These are phyloP conservation scores for Furcula furcula DNA, from an alignment of 2,888 invertebrate species.

Conservation along the genomic window DNA sequence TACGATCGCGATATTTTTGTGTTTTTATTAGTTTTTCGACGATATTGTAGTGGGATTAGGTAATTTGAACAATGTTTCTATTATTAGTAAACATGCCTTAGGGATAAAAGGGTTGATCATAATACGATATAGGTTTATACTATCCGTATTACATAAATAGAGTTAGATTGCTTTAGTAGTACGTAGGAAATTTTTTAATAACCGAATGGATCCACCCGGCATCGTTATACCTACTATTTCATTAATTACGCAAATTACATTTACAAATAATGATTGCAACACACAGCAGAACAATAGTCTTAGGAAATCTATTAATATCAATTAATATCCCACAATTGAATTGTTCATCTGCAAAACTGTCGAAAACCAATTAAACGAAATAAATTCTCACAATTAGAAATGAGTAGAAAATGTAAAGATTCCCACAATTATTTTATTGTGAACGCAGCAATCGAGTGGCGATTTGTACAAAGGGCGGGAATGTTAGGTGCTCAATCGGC, in stretches of 20 bases:
- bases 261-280: constrained; percentile 18
- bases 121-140: too few relatives aligned
- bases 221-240: too few relatives aligned
- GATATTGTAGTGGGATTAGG: constrained; percentile 26
- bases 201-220: too few relatives aligned
- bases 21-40: constrained; percentile 33
- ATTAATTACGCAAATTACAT: too few relatives aligned
- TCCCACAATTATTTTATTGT: constrained; percentile 66
- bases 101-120: not conserved
- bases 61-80: constrained; percentile 6
- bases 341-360: constrained; percentile 45
- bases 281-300: constrained; percentile 36
- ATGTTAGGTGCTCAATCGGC: constrained; percentile 64
- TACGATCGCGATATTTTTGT: constrained; percentile 37
- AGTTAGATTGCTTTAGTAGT: too few relatives aligned
- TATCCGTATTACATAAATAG: not conserved
- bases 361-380: constrained; percentile 50
- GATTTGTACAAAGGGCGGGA: constrained; percentile 61
- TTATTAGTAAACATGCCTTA: constrained; percentile 1
- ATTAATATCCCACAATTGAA: constrained; percentile 46
- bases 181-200: too few relatives aligned
- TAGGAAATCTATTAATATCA: constrained; percentile 26
- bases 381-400: constrained; percentile 63
- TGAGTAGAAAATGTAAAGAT: constrained; percentile 60
- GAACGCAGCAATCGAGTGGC: constrained; percentile 60